Base-by-base conservation (phyloP, 2,888 invertebrate species). In the Cheilosia soror region DNA sequence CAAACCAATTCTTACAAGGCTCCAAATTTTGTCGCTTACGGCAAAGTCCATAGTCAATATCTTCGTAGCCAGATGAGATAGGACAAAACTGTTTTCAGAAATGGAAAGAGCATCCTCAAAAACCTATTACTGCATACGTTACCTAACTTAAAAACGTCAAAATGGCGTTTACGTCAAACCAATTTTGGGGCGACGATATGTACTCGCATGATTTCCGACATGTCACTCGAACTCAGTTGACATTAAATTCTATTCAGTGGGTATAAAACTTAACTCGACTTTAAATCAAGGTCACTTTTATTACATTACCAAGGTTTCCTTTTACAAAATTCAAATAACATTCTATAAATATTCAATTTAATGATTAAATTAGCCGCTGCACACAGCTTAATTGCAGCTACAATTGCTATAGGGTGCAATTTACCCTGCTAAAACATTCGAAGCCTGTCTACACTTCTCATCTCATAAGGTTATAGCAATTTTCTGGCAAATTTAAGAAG, bases 401-500 rank as follows among this genome's bases (percentile, higher is more conserved):
- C 51, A 42, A 15, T 3, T 5, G 20, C n/a, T n/a, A 47, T 49
- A n/a, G 37, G n/a, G 20, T 33, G 33, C 49, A 47, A 65, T 11
- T 53, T 49, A 11, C 49, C 31, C 4, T n/a, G n/a, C n/a, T 49
- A 25, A 25, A 63, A 31, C 33, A 33, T 4, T 11, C 25, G 37
- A 37, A 13, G 15, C 49, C 49, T n/a, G 7, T 40, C 40, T 15
- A 42, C 2, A n/a, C n/a, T 40, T 13, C 25, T 40, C 15, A 58
- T 66, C 40, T 40, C 11, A 29, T 27, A 66, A 53, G 37, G n/a
- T 40, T 68, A 31, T 31, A 40, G 5, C 15, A 58, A 47, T 47
- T 33, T 71, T 47, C 37, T 29, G 37, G 4, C 11, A 51, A 63
- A 53, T 80, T 51, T 53, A 27, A 79, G 42, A 71, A 57, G n/a